phyloP scores from a whole-genome alignment of 2,797 vertebrate species.

The Silurus lanzhouensis region DNA sequence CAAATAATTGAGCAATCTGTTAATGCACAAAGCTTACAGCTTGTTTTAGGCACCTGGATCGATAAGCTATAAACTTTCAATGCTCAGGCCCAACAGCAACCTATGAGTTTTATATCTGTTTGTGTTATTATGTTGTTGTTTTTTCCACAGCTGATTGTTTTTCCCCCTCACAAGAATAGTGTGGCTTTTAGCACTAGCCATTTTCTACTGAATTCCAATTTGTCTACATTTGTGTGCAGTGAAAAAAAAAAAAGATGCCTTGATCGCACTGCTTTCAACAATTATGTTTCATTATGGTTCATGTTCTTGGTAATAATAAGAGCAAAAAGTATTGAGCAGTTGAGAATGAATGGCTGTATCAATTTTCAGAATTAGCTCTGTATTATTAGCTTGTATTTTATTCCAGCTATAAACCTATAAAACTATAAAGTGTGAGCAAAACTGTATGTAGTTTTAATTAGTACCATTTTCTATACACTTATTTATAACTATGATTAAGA shows the following conservation, averaged over 20 bases:
- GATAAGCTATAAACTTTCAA: slow-evolving; percentile 5
- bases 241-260: background rate
- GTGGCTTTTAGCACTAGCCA: background rate
- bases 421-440: background rate
- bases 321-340: background rate
- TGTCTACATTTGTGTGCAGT: background rate
- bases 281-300: background rate
- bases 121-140: background rate
- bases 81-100: background rate
- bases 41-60: background rate
- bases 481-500: background rate
- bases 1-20: slow-evolving; percentile 17
- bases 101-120: background rate
- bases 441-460: too few relatives aligned
- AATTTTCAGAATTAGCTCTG: background rate
- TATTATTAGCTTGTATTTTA: background rate
- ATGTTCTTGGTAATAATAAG: background rate
- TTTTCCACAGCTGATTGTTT: background rate
- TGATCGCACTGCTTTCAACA: background rate
- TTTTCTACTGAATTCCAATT: background rate
- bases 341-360: background rate
- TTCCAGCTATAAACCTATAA: too few relatives aligned
- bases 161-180: background rate
- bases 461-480: background rate
- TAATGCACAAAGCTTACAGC: slow-evolving; percentile 2